phyloP scores from a whole-genome alignment of 1,140 invertebrate species.

The Lepidurus couesii region DNA sequence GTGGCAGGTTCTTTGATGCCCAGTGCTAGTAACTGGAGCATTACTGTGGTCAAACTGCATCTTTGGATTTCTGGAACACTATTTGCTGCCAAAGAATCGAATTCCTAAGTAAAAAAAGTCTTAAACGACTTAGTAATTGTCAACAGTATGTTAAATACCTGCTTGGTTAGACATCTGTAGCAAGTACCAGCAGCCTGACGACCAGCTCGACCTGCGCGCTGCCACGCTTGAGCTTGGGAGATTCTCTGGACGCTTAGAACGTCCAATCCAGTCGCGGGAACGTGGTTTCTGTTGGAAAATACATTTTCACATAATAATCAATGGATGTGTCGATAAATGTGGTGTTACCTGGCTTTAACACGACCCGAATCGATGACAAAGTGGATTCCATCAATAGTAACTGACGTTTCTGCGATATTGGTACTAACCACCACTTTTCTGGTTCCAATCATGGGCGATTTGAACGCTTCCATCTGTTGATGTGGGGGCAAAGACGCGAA shows the following conservation, averaged over 20 bases:
- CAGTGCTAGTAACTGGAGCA: conserved; percentile 76
- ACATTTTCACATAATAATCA: neutral
- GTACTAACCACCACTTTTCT: conserved; percentile 93
- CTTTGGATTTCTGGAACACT: conserved; percentile 81
- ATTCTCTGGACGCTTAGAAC: conserved; percentile 72
- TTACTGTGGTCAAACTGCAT: conserved; percentile 65
- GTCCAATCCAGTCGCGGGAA: conserved; percentile 75
- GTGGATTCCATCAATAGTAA: conserved; percentile 87
- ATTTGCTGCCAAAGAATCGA: conserved; percentile 61
- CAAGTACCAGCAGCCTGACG: conserved; percentile 74
- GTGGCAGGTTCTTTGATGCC: conserved; percentile 67
- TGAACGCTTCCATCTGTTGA: conserved; percentile 73
- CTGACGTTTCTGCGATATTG: conserved; percentile 95
- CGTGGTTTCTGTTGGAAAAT: conserved; percentile 54
- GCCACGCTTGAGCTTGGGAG: conserved; percentile 87
- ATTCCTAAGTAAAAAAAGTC: conserved; percentile 50
- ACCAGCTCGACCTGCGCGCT: conserved; percentile 83
- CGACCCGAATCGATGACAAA: conserved; percentile 92
- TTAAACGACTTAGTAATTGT: neutral
- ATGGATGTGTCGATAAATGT: neutral
- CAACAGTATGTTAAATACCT: conserved; percentile 25
- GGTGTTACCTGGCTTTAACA: conserved; percentile 72
- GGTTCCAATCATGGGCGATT: conserved; percentile 55
- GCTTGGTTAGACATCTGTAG: conserved; percentile 70
- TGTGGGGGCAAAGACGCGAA: conserved; percentile 73